phyloP scores from a whole-genome alignment of 2,888 invertebrate species.

The Hemaris fuciformis region DNA sequence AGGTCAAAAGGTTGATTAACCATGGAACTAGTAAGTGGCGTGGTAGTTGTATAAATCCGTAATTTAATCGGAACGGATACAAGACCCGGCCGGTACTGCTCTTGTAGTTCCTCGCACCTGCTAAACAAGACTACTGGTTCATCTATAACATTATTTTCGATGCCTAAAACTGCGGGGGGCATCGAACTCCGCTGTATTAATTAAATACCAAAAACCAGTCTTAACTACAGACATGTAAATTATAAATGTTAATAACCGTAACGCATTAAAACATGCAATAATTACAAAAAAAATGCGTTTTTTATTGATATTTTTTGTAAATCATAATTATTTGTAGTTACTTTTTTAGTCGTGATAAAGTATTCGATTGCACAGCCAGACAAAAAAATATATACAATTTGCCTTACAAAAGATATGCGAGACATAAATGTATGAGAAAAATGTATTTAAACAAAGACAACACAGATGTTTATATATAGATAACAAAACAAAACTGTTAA shows the following conservation, averaged over 20 bases:
- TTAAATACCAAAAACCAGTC: constrained; percentile 7
- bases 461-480: not conserved
- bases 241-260: not conserved
- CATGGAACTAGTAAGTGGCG: constrained; percentile 55
- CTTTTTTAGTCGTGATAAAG: not conserved
- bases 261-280: not conserved
- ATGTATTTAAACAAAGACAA: not conserved
- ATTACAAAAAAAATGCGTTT: not conserved
- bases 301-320: no score
- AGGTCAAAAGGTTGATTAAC: constrained; percentile 60
- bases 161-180: constrained; percentile 18
- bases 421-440: not conserved
- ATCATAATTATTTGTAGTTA: no score
- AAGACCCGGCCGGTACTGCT: constrained; percentile 55
- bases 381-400: not conserved
- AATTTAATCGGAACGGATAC: constrained; percentile 50
- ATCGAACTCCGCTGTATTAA: constrained; percentile 7
- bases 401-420: not conserved
- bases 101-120: constrained; percentile 48
- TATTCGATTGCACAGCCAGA: not conserved
- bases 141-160: constrained; percentile 24
- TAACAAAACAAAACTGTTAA: not conserved
- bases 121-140: constrained; percentile 40
- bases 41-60: constrained; percentile 72
- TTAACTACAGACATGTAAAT: constrained; percentile 6